A percentile compares a stretch with the other conserved stretches of the same genome.
Conservation (phyloP, 2,797 vertebrate genomes). For the Merluccius polli region DNA sequence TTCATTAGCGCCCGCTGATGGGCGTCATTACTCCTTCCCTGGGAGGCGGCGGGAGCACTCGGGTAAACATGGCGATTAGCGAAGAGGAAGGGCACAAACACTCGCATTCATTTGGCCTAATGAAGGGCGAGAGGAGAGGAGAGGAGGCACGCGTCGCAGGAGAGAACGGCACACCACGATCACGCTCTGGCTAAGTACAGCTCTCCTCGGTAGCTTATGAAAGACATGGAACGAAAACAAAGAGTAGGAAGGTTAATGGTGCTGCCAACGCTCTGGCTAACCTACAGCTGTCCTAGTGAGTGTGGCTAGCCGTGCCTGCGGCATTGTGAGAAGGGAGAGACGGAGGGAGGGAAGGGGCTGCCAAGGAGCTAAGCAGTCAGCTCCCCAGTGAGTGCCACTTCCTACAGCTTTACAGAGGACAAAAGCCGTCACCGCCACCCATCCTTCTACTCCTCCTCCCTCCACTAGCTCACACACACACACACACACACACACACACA, state of each 20-base stretch:
- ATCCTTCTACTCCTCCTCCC: conserved; percentile 8
- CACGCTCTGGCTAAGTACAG: not conserved
- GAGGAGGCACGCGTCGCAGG: conserved; percentile 37
- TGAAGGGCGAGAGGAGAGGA: conserved; percentile 56
- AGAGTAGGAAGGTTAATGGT: conserved; percentile 58
- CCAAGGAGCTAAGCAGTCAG: conserved; percentile 31
- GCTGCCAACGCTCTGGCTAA: conserved; percentile 60
- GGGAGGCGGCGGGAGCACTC: conserved; percentile 63
- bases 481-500: not conserved
- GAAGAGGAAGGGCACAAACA: conserved; percentile 63
- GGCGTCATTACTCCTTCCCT: conserved; percentile 65
- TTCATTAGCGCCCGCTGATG: conserved; percentile 70
- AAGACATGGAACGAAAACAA: conserved; percentile 37
- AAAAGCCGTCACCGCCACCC: conserved; percentile 35
- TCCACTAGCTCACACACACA: conserved; percentile 17
- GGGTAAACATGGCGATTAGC: conserved; percentile 71
- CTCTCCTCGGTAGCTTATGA: not conserved
- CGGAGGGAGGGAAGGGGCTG: conserved; percentile 6
- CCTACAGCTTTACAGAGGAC: conserved; percentile 45
- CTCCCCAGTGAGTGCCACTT: conserved; percentile 39
- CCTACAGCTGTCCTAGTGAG: conserved; percentile 61
- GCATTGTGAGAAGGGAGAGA: not conserved
- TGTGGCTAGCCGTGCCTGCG: conserved; percentile 28
- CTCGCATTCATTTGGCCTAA: conserved; percentile 68
- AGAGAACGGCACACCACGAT: conserved; percentile 1